Evolutionary conservation across 2,888 invertebrate genomes (phyloP).

Genomic region (Pandemis corylana): DNA sequence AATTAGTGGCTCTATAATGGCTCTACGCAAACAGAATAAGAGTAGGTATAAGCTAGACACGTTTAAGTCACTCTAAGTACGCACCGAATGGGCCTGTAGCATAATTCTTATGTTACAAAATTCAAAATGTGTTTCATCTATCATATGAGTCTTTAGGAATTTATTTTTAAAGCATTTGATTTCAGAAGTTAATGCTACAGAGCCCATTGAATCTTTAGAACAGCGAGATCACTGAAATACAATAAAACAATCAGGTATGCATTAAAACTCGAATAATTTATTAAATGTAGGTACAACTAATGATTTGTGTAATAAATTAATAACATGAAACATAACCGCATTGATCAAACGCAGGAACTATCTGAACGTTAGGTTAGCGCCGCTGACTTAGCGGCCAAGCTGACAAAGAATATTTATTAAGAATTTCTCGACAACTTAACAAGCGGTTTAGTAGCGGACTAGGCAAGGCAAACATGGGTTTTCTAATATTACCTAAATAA

Average conservation of each 20-base stretch:
- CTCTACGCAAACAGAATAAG: too few relatives aligned
- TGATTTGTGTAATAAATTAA: slow-evolving; percentile 51
- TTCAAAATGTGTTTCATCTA: neutral
- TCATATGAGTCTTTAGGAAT: neutral
- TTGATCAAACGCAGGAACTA: slow-evolving; percentile 12
- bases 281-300: slow-evolving; percentile 46
- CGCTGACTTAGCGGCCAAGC: neutral
- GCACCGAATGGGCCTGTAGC: too few relatives aligned
- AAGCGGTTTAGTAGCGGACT: neutral
- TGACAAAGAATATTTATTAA: neutral
- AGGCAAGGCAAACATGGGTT: slow-evolving; percentile 32
- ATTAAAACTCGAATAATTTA: slow-evolving; percentile 57
- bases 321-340: slow-evolving; percentile 43
- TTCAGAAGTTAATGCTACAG: neutral
- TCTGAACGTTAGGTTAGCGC: neutral
- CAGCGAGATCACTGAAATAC: neutral
- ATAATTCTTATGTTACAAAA: too few relatives aligned
- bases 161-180: neutral
- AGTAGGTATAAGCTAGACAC: too few relatives aligned
- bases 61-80: too few relatives aligned
- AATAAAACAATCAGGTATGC: neutral
- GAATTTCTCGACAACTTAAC: neutral
- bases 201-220: neutral
- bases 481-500: slow-evolving; percentile 7
- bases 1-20: too few relatives aligned